Percentiles rank a stretch among this genome's conserved stretches.
These are phyloP conservation scores for Leucopsar rothschildi DNA, from an alignment of 2,113 vertebrate species.

Conservation along the genomic window DNA sequence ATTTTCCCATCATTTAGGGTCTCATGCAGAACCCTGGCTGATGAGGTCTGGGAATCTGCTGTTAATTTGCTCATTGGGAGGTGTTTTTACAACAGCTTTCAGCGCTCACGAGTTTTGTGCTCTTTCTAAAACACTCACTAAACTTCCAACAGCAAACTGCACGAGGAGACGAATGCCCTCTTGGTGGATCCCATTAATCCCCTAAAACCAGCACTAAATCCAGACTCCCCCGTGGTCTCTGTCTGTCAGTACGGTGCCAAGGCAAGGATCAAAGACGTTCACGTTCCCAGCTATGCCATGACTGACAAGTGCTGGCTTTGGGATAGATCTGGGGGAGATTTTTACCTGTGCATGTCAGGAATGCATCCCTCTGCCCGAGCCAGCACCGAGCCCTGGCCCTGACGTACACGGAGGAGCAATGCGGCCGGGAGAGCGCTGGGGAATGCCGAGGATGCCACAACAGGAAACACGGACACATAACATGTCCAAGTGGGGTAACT, in stretches of 20 bases:
- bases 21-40: not conserved
- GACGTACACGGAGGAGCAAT: not conserved
- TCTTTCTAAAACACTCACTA: not conserved
- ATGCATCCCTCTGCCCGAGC: not conserved
- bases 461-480: slow-evolving; percentile 24
- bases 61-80: slow-evolving; percentile 14
- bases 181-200: not conserved
- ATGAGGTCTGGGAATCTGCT: slow-evolving; percentile 24
- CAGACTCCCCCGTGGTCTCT: not conserved
- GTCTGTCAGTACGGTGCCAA: not conserved
- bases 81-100: not conserved
- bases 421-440: not conserved
- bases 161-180: rapidly evolving
- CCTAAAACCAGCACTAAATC: not conserved
- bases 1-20: not conserved
- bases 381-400: not conserved
- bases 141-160: not conserved
- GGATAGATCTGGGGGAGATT: not conserved
- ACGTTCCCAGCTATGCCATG: rapidly evolving
- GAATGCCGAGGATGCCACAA: slow-evolving; percentile 31
- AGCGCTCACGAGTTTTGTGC: not conserved
- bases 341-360: not conserved
- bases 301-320: not conserved
- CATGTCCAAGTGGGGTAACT: slow-evolving; percentile 26
- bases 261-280: rapidly evolving